phyloP scores from a whole-genome alignment of 1,140 invertebrate genomes.

The Scaptomyza hsui region DNA sequence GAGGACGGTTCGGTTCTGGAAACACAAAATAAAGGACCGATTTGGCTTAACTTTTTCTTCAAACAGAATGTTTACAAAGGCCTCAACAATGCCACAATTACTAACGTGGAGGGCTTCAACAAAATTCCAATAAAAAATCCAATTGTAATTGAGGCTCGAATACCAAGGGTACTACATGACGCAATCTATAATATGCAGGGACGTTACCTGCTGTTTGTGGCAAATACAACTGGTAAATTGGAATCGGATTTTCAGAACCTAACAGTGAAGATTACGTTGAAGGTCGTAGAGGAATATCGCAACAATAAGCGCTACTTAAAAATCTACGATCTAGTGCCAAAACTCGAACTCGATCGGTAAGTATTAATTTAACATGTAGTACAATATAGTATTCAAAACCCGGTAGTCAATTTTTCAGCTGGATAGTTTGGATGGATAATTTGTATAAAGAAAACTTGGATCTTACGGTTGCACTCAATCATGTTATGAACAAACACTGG shows the following conservation, averaged over 20 bases:
- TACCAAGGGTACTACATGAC: conserved; percentile 25
- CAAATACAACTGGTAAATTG: conserved; percentile 48
- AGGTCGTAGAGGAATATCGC: conserved; percentile 51
- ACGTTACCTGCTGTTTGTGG: conserved; percentile 27
- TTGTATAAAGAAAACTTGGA: conserved; percentile 61
- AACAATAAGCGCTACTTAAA: conserved; percentile 56
- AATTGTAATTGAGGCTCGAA: conserved; percentile 11
- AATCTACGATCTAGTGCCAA: conserved; percentile 45
- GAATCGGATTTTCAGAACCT: conserved; percentile 57
- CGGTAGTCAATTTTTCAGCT: conserved; percentile 23
- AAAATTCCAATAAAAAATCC: conserved; percentile 30
- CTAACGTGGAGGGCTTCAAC: conserved; percentile 50
- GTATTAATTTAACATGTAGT: conserved; percentile 20
- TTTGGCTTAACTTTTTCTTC: conserved; percentile 52
- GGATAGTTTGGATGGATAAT: conserved; percentile 43
- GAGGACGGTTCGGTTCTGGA: conserved; percentile 15
- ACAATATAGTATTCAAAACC: too few species aligned
- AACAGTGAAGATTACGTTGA: conserved; percentile 36
- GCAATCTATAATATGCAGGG: conserved; percentile 39
- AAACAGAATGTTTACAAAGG: conserved; percentile 29
- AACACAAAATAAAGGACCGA: conserved; percentile 9
- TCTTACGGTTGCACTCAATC: conserved; percentile 43
- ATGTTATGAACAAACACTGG: conserved; percentile 53
- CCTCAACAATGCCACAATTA: conserved; percentile 53
- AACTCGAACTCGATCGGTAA: conserved; percentile 56